phyloP scores from a whole-genome alignment of 2,113 vertebrate genomes.

The Blennius ocellaris region DNA sequence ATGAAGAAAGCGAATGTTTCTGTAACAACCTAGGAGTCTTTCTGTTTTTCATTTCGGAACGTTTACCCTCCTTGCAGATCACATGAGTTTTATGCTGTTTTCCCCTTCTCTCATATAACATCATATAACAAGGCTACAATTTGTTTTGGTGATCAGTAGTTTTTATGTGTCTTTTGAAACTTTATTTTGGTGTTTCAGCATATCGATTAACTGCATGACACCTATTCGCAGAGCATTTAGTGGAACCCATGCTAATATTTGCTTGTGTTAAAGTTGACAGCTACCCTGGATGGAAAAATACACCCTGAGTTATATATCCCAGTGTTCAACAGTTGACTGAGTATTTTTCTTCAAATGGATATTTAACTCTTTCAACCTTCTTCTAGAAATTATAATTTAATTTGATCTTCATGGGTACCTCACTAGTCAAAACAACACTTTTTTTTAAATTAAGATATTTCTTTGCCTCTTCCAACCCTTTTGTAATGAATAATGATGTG shows the following conservation, averaged over 20 bases:
- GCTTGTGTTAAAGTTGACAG: background rate
- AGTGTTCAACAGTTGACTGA: too few relatives aligned
- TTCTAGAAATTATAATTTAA: background rate
- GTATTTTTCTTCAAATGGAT: background rate
- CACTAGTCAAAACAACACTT: background rate
- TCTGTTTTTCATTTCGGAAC: background rate
- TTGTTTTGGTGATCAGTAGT: too few relatives aligned
- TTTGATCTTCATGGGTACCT: background rate
- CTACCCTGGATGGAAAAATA: background rate
- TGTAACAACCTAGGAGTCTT: background rate
- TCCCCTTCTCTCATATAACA: background rate
- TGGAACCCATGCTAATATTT: background rate
- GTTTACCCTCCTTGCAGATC: background rate
- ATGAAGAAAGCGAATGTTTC: background rate
- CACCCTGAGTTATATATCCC: too few relatives aligned
- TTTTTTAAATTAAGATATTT: background rate
- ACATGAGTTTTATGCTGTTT: background rate
- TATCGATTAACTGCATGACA: background rate
- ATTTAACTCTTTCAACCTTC: background rate
- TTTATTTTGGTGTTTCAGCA: background rate
- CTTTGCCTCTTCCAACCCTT: background rate
- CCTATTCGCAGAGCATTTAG: background rate
- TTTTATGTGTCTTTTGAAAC: too few relatives aligned
- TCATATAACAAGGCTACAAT: background rate
- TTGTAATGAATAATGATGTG: background rate